Evolutionary conservation across 2,888 invertebrate species (phyloP).

Genomic region (Empis stercorea): DNA sequence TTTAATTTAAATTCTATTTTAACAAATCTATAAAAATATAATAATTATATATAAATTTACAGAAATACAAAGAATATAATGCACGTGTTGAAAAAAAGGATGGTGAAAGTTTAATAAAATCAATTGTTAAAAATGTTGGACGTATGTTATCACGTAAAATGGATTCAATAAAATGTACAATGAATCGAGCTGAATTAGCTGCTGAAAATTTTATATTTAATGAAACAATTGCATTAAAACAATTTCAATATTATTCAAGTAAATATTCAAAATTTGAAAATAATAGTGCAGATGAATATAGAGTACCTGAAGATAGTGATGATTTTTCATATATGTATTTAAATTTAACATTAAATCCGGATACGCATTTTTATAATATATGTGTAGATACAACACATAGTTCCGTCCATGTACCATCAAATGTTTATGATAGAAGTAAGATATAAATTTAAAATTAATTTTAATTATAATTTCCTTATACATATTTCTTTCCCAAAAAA

Average conservation of each 20-base stretch:
- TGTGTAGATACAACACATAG: constrained; percentile 66
- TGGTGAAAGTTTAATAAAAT: constrained; percentile 61
- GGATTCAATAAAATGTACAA: constrained; percentile 78
- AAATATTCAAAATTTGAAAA: constrained; percentile 54
- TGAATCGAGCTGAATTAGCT: constrained; percentile 56
- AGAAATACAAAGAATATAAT: constrained; percentile 69
- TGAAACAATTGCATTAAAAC: constrained; percentile 26
- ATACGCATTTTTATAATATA: constrained; percentile 76
- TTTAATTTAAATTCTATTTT: too few relatives aligned
- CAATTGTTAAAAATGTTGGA: constrained; percentile 69
- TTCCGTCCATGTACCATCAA: constrained; percentile 88
- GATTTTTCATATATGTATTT: constrained; percentile 37
- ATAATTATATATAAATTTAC: too few relatives aligned
- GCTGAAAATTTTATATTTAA: constrained; percentile 50
- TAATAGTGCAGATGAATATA: background rate
- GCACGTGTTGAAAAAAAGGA: constrained; percentile 69
- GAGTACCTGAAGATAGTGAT: background rate
- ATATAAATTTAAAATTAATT: background rate
- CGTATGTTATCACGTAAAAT: constrained; percentile 78
- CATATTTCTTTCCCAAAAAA: too few relatives aligned
- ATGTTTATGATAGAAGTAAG: constrained; percentile 73
- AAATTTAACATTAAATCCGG: constrained; percentile 47
- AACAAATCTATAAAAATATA: too few relatives aligned
- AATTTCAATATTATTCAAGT: constrained; percentile 57
- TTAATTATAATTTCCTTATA: too few relatives aligned